Percentiles rank a stretch among this genome's conserved stretches.
Evolutionary conservation across 2,113 vertebrate genomes (phyloP).

Genomic region (Zapornia atra): DNA sequence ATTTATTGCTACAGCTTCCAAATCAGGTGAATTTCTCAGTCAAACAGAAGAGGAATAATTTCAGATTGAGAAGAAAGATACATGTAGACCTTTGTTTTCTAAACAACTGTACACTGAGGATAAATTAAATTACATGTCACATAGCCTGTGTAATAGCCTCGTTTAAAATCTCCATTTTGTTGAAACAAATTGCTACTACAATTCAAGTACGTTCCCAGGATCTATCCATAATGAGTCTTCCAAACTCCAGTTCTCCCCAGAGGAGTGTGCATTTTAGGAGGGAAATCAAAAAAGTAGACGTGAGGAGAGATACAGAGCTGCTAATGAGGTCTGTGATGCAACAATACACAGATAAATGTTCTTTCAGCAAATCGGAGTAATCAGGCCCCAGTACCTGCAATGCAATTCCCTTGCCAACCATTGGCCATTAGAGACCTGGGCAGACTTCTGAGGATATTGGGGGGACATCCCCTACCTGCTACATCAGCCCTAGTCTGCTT

Average conservation of each 20-base stretch:
- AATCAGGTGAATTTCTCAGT: conserved; percentile 60
- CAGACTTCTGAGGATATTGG: background rate
- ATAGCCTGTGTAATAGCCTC: background rate
- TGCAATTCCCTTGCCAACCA: background rate
- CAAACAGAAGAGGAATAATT: conserved; percentile 54
- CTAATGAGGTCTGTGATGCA: background rate
- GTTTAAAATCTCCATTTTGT: background rate
- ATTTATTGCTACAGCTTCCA: conserved; percentile 62
- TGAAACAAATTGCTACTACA: background rate
- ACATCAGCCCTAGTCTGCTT: background rate
- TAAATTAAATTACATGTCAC: background rate
- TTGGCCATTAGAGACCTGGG: background rate
- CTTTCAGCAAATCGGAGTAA: background rate
- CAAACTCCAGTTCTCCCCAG: background rate
- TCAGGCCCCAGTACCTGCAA: background rate
- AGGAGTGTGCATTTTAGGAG: background rate
- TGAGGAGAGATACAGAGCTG: background rate
- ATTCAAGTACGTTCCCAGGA: background rate
- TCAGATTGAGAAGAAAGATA: background rate
- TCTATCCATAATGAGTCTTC: background rate
- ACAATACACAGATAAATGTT: background rate
- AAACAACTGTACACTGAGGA: background rate
- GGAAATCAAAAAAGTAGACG: background rate
- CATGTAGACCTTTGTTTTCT: background rate
- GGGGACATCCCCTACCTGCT: background rate